These are phyloP conservation scores for Drosophila nr. fundita DNA, from an alignment of 2,888 invertebrate genomes.

Conservation along the genomic window DNA sequence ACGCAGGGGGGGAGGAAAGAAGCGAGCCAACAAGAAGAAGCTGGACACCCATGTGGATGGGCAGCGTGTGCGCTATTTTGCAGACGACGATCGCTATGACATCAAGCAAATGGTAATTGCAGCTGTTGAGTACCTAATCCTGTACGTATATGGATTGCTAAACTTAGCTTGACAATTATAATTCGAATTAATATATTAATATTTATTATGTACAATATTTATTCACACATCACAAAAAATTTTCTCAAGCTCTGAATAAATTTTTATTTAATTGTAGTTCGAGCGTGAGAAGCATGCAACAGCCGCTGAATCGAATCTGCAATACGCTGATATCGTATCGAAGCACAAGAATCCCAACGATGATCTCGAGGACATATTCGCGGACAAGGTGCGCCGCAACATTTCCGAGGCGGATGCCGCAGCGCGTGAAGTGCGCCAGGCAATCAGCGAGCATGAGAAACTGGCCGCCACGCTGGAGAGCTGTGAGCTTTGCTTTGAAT, in stretches of 20 bases:
- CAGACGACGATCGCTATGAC: slow-evolving; percentile 95
- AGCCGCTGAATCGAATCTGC: slow-evolving; percentile 91
- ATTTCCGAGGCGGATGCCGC: slow-evolving; percentile 88
- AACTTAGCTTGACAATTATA: neutral
- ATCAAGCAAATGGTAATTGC: slow-evolving; percentile 91
- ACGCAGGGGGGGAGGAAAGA: slow-evolving; percentile 51
- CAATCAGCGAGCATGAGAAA: slow-evolving; percentile 90
- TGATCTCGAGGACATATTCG: slow-evolving; percentile 94
- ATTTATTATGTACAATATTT: neutral
- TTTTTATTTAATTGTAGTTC: slow-evolving; percentile 86
- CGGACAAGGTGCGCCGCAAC: slow-evolving; percentile 90
- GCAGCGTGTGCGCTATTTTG: slow-evolving; percentile 92
- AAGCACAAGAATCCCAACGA: slow-evolving; percentile 88
- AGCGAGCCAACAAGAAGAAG: slow-evolving; percentile 78
- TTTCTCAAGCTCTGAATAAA: neutral
- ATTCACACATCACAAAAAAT: neutral
- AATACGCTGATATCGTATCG: slow-evolving; percentile 91
- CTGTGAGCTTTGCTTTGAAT: slow-evolving; percentile 94
- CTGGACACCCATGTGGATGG: slow-evolving; percentile 90
- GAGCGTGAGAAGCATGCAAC: slow-evolving; percentile 92
- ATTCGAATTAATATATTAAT: slow-evolving; percentile 1
- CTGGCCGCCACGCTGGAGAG: slow-evolving; percentile 90
- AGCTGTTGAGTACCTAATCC: neutral
- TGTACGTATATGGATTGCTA: neutral
- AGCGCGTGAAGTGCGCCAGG: slow-evolving; percentile 87